Conservation (phyloP, 2,888 invertebrate genomes). For the Hartigia nigra region DNA sequence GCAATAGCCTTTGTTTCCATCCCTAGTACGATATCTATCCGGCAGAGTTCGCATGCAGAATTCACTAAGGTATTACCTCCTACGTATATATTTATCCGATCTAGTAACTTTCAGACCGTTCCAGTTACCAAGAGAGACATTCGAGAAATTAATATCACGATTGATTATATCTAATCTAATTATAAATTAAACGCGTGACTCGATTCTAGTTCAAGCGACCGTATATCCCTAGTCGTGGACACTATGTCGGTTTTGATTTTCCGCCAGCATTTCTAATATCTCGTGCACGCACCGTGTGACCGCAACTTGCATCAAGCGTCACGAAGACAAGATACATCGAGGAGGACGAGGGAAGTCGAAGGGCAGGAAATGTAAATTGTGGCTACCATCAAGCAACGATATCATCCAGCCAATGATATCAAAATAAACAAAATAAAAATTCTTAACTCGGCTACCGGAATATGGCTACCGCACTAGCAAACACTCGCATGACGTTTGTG, state of each 20-base stretch:
- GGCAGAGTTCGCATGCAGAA: not conserved
- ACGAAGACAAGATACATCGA: not conserved
- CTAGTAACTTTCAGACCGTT: not conserved
- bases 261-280: conserved; percentile 38
- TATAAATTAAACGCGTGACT: not conserved
- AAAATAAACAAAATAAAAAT: not conserved
- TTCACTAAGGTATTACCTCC: not conserved
- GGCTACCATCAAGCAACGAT: not conserved
- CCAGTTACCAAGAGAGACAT: not conserved
- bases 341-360: not conserved
- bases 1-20: not conserved
- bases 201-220: not conserved
- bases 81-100: not conserved
- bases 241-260: conserved; percentile 34
- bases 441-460: not conserved
- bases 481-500: no score
- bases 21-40: not conserved
- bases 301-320: conserved; percentile 24
- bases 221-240: not conserved
- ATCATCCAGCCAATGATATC: not conserved
- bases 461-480: not conserved
- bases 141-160: not conserved
- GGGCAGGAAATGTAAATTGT: not conserved
- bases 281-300: conserved; percentile 31
- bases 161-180: not conserved